Evolutionary conservation across 2,113 vertebrate species (phyloP).

Genomic region (Ginglymostoma cirratum): DNA sequence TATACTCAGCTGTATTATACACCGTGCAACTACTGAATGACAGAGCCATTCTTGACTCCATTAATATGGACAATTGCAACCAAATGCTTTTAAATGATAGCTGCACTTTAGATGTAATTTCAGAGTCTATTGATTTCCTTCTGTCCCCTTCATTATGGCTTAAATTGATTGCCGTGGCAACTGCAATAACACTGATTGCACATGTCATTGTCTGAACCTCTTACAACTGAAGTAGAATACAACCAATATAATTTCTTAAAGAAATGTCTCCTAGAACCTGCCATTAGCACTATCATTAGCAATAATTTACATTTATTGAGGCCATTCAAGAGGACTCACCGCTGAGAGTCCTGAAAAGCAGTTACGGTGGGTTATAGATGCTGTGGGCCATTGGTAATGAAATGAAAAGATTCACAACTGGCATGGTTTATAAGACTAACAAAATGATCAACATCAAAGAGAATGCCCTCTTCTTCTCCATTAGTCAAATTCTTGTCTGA

Average conservation of each 20-base stretch:
- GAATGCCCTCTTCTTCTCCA: neutral
- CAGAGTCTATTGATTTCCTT: slow-evolving; percentile 78
- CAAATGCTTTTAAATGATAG: slow-evolving; percentile 77
- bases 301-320: slow-evolving; percentile 67
- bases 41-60: slow-evolving; percentile 71
- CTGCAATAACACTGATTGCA: slow-evolving; percentile 72
- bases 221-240: slow-evolving; percentile 69
- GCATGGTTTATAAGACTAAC: slow-evolving; percentile 43
- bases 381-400: slow-evolving; percentile 43
- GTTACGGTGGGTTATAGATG: neutral
- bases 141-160: slow-evolving; percentile 81
- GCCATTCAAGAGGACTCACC: slow-evolving; percentile 53
- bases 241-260: slow-evolving; percentile 67
- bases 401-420: slow-evolving; percentile 46
- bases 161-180: slow-evolving; percentile 76
- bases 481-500: neutral
- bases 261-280: slow-evolving; percentile 63
- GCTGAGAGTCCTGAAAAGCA: slow-evolving; percentile 44
- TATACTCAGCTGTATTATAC: slow-evolving; percentile 67
- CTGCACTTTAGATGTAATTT: slow-evolving; percentile 80
- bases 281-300: slow-evolving; percentile 64
- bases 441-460: neutral
- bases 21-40: slow-evolving; percentile 68
- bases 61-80: slow-evolving; percentile 78
- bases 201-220: slow-evolving; percentile 69